Base-by-base conservation (phyloP, 2,113 vertebrate species). In the Murina feae region DNA sequence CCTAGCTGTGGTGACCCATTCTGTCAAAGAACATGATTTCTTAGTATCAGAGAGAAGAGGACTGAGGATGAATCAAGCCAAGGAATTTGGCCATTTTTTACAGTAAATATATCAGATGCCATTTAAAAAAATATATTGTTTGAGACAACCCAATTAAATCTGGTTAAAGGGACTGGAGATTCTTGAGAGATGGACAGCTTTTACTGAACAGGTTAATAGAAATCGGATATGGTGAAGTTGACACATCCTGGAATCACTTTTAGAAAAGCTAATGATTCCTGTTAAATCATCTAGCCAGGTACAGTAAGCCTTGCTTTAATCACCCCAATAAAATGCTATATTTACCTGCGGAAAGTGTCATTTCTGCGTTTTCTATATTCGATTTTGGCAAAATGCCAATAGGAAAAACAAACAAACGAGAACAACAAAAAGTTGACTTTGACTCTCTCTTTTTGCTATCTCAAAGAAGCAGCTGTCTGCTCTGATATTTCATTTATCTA, bases 121-220 rank as follows among this genome's bases (percentile, higher is more conserved):
- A 60, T 11, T 60, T 60, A 60, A 60, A 60, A 58, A 60, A 60
- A 60, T 28, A 60, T 60, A 60, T 88, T 96, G 32, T 94, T 90
- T 66, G 32, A 86, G 55, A 68, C 21, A 96, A 86, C 49, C 72
- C 94, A 72, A 94, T 95, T 93, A 89, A 90, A 32, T 21, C 37
- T 90, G 23, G 5, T 60, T 90, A 60, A 75, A 32, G 68, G 18
- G 1, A 88, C 14, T n/a, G 35, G 37, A 66, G 51, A 35, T 68
- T 89, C 39, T 90, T 76, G 18, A 93, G 97, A 96, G 21, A 91
- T 90, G 51, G 63, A 95, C 85, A 83, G 3, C 53, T 93, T 97
- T 97, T 44, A 89, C 37, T 93, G 28, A 94, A 96, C 96, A 97
- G 6, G 10, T 96, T 97, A 96, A 96, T 63, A 96, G 74, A 55